These are phyloP conservation scores for Dasyprocta punctata DNA, from an alignment of 2,113 vertebrate genomes.

Conservation along the genomic window DNA sequence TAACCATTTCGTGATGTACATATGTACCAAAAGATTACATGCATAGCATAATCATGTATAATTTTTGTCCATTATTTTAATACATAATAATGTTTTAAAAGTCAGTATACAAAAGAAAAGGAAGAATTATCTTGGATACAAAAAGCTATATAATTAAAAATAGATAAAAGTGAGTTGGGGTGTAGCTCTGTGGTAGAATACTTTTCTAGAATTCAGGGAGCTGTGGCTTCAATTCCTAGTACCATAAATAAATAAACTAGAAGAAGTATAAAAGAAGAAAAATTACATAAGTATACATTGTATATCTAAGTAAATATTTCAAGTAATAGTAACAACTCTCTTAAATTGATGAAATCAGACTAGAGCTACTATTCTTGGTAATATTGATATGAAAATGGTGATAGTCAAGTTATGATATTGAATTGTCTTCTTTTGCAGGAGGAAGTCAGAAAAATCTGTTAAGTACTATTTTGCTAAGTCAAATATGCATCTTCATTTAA, in stretches of 20 bases:
- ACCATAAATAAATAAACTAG: background rate
- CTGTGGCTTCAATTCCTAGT: background rate
- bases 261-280: background rate
- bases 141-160: background rate
- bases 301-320: background rate
- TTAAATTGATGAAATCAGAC: background rate
- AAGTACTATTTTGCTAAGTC: background rate
- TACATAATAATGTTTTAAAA: background rate
- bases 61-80: background rate
- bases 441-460: background rate
- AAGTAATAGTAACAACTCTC: background rate
- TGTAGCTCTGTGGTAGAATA: background rate
- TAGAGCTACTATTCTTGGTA: background rate
- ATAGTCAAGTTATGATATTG: background rate
- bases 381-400: background rate
- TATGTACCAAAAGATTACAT: background rate
- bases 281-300: background rate
- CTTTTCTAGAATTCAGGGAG: background rate
- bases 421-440: background rate
- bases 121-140: background rate
- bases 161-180: background rate
- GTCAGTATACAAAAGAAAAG: background rate
- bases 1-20: background rate
- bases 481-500: slow-evolving; percentile 4
- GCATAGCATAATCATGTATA: background rate